These are phyloP conservation scores for Chionoecetes opilio DNA, from an alignment of 1,140 invertebrate genomes.

Conservation along the genomic window DNA sequence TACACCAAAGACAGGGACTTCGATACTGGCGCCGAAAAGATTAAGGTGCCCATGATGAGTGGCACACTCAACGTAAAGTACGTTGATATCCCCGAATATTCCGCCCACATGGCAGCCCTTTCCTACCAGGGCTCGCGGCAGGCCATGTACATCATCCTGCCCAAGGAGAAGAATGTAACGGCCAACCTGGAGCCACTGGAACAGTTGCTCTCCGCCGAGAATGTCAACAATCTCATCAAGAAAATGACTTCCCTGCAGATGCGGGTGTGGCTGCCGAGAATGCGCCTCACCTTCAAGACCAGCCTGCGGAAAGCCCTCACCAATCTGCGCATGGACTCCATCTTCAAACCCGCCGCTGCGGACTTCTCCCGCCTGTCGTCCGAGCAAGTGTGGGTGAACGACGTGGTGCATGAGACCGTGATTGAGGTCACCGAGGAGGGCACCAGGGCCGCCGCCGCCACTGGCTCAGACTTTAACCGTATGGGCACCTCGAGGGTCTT, in stretches of 20 bases:
- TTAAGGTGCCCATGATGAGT: conserved; percentile 88
- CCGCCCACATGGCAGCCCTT: conserved; percentile 88
- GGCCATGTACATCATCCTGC: conserved; percentile 90
- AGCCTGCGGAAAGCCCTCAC: conserved; percentile 85
- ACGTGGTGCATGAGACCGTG: conserved; percentile 90
- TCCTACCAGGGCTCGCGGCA: conserved; percentile 88
- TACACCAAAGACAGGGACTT: conserved; percentile 87
- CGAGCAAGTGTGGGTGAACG: conserved; percentile 85
- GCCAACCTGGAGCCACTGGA: conserved; percentile 84
- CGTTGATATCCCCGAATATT: conserved; percentile 85
- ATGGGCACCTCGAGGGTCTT: conserved; percentile 84
- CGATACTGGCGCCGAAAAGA: conserved; percentile 83
- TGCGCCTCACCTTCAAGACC: conserved; percentile 87
- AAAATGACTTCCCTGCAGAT: conserved; percentile 13
- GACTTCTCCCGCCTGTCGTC: conserved; percentile 87
- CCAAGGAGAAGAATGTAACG: conserved; percentile 83
- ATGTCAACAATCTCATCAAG: conserved; percentile 42
- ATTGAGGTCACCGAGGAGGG: conserved; percentile 93
- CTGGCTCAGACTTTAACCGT: conserved; percentile 86
- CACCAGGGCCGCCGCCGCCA: conserved; percentile 90
- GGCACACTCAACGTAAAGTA: conserved; percentile 86
- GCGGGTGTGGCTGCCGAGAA: conserved; percentile 88
- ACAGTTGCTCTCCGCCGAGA: conserved; percentile 71
- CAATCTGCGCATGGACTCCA: conserved; percentile 85
- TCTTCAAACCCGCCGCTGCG: conserved; percentile 87